Evolutionary conservation across 2,797 vertebrate species (phyloP).

Genomic region (Eremophila alpestris): DNA sequence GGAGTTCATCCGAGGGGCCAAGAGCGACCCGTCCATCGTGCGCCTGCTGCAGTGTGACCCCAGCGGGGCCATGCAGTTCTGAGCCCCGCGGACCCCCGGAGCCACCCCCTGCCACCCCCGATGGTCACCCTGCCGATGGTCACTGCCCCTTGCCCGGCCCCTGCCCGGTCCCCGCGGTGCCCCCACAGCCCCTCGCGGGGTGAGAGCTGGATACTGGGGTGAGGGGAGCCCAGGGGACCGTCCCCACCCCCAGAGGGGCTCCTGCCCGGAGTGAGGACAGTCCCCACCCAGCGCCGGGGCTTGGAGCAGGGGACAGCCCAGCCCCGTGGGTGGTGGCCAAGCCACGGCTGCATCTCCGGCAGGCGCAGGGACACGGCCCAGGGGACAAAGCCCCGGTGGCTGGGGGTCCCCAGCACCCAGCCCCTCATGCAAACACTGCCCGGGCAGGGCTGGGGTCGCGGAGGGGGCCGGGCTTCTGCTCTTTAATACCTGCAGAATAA

Average conservation of each 20-base stretch:
- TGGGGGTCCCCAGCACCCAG: neutral
- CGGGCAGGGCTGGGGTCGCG: rapidly evolving
- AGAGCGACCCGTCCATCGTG: conserved; percentile 98
- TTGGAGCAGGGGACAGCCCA: neutral
- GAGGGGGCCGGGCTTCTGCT: conserved; percentile 7
- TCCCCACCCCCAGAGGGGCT: neutral
- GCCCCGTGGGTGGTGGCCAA: neutral
- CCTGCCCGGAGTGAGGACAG: neutral
- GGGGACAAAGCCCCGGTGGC: neutral
- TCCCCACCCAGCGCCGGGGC: neutral
- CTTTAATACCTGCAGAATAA: conserved; percentile 77
- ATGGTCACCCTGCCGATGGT: neutral
- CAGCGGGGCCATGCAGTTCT: conserved; percentile 95
- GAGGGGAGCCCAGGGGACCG: rapidly evolving
- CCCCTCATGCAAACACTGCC: neutral
- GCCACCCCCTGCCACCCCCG: neutral
- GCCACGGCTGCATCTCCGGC: rapidly evolving
- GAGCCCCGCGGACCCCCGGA: conserved; percentile 49
- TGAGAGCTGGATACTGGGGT: neutral
- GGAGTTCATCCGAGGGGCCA: conserved; percentile 98
- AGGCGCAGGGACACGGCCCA: rapidly evolving
- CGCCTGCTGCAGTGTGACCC: conserved; percentile 98
- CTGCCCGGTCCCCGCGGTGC: rapidly evolving
- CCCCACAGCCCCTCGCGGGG: neutral
- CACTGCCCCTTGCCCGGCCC: neutral